Evolutionary conservation across 2,888 invertebrate genomes (phyloP).

Genomic region (Rhorus exstirpatorius): DNA sequence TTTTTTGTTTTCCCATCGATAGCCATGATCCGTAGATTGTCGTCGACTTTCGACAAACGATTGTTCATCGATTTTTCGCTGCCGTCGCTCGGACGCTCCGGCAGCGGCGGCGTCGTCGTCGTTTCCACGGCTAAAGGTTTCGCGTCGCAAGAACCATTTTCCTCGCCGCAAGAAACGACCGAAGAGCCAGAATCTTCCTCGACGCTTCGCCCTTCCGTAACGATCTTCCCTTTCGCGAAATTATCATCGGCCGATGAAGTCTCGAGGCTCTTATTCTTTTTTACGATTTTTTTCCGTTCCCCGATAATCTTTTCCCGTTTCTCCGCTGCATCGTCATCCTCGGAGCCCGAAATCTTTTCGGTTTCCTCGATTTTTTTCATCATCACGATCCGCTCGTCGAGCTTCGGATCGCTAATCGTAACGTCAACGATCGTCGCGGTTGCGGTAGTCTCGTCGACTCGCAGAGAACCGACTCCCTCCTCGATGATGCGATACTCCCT

Average conservation of each 20-base stretch:
- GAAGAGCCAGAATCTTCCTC: slow-evolving; percentile 37
- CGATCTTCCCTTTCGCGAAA: neutral
- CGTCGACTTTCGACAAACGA: slow-evolving; percentile 50
- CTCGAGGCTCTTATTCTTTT: neutral
- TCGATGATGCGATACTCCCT: slow-evolving; percentile 71
- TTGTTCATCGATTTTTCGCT: slow-evolving; percentile 38
- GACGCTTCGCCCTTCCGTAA: neutral
- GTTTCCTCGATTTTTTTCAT: too few species aligned
- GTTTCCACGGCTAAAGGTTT: neutral
- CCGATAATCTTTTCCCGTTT: slow-evolving; percentile 44
- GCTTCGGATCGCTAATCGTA: too few species aligned
- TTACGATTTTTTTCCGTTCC: slow-evolving; percentile 29
- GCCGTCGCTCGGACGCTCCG: slow-evolving; percentile 47
- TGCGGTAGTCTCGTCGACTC: slow-evolving; percentile 61
- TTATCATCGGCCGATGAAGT: neutral
- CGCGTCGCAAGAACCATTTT: slow-evolving; percentile 52
- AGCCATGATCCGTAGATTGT: slow-evolving; percentile 52
- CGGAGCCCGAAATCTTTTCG: slow-evolving; percentile 68
- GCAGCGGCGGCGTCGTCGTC: neutral
- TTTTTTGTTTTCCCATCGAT: slow-evolving; percentile 51
- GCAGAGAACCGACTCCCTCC: slow-evolving; percentile 74
- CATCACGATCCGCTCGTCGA: too few species aligned
- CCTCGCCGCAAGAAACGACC: slow-evolving; percentile 13
- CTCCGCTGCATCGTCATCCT: slow-evolving; percentile 57
- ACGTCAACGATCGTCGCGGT: neutral